Base-by-base conservation (phyloP, 2,797 vertebrate species). In the Syndactyla subalaris region DNA sequence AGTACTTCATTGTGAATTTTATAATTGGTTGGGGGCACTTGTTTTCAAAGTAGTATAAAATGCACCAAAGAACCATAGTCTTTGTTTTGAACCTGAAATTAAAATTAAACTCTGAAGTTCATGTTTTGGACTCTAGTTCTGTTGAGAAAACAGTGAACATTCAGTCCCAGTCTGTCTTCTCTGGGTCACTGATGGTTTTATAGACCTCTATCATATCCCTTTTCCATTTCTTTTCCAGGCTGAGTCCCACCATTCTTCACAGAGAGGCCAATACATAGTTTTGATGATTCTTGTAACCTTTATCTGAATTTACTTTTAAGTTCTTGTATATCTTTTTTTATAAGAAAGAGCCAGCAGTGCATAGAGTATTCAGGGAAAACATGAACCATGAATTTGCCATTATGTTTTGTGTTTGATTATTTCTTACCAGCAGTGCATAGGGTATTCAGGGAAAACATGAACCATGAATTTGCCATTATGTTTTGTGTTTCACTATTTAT, bases 21-120 rank as follows among this genome's bases (percentile, higher is more conserved):
- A 12, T n/a, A 20, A 20, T 6, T 79, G 14, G 0, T 13, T 74
- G 5, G 11, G 4, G 5, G 3, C 1, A 19, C 1, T 67, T 43
- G 10, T 62, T 93, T 82, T 23, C 29, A 32, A 77, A 67, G 29
- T 12, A 24, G 12, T 26, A 46, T 19, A 68, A 91, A 79, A 85
- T 66, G 8, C 5, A 48, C 10, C 12, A 66, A 68, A 84, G 30
- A n/a, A n/a, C 11, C 41, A n/a, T 5, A n/a, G 15, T 41, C 21
- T n/a, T 32, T 63, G 30, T 45, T 65, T 65, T 45, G 41, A 65
- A 65, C 7, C 15, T 65, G 62, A 65, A 45, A 10, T 65, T 45
- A 45, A 45, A 65, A 65, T n/a, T 24, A n/a, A 45, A 8, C 15
- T 45, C 41, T 45, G 32, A 45, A 45, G 22, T 65, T 65, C 15